Evolutionary conservation across 2,113 vertebrate genomes (phyloP).

Genomic region (Pardalotus punctatus): DNA sequence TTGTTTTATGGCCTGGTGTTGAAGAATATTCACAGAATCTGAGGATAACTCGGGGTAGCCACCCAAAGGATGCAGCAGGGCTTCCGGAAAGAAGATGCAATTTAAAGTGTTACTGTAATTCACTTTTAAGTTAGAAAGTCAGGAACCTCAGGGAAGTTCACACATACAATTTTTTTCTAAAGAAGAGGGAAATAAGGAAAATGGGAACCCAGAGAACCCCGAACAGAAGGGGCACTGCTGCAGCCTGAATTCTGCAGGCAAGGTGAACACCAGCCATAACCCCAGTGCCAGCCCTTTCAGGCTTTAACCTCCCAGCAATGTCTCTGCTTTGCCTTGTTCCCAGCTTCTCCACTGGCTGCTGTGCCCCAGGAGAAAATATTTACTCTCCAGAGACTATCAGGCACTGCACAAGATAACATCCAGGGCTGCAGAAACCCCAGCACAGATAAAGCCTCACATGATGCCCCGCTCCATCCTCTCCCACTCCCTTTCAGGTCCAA

Average conservation of each 20-base stretch:
- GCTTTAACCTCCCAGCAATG: not conserved
- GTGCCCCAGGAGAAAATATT: not conserved
- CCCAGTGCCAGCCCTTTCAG: fast-evolving
- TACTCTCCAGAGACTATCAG: not conserved
- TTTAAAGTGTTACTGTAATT: not conserved
- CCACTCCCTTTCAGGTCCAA: not conserved
- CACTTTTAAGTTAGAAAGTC: not conserved
- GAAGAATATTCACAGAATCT: not conserved
- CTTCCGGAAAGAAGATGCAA: not conserved
- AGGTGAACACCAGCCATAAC: fast-evolving
- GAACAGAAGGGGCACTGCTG: too few relatives aligned
- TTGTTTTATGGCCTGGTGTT: not conserved
- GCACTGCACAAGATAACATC: not conserved
- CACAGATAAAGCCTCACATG: fast-evolving
- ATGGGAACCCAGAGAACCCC: not conserved
- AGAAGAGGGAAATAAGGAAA: not conserved
- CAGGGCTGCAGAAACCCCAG: not conserved
- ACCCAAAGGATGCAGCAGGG: not conserved
- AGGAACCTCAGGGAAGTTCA: not conserved
- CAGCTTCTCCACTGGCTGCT: not conserved
- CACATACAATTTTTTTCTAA: fast-evolving
- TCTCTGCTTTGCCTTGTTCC: not conserved
- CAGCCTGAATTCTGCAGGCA: not conserved
- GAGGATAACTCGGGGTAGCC: not conserved
- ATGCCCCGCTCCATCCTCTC: not conserved